Conservation (phyloP, 1,140 invertebrate genomes). For the Magallana ariakensis region DNA sequence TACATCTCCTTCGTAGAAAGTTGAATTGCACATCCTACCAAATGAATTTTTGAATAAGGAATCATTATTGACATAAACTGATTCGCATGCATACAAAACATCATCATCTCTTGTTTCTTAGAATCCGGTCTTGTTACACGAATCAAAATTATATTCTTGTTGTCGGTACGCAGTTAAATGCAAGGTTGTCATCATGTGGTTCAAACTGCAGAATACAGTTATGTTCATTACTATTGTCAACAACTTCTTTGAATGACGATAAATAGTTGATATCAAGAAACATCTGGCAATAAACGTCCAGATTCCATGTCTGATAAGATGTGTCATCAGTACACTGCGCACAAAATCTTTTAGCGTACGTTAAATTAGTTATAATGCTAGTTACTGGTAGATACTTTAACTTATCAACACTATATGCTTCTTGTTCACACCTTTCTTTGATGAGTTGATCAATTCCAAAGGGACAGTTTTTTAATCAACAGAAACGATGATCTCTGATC, state of each 20-base stretch:
- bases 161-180: not conserved
- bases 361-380: not conserved
- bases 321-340: constrained; percentile 44
- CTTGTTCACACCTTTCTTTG: not conserved
- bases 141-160: not conserved
- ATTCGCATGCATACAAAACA: not conserved
- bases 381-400: constrained; percentile 38
- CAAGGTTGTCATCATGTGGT: not conserved
- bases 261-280: constrained; percentile 54
- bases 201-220: constrained; percentile 23
- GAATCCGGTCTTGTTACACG: constrained; percentile 35
- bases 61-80: constrained; percentile 7
- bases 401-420: not conserved
- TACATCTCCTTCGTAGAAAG: not conserved
- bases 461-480: constrained; percentile 2
- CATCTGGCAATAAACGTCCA: constrained; percentile 40
- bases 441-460: not conserved
- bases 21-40: constrained; percentile 44
- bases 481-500: not conserved
- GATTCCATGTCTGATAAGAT: not conserved
- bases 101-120: not conserved
- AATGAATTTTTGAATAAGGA: constrained; percentile 43
- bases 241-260: constrained; percentile 45
- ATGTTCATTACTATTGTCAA: not conserved
- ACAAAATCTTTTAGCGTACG: constrained; percentile 44